Conservation (phyloP, 37 sponge, comb jelly and placozoan genomes). For the Haliclona indistincta region DNA sequence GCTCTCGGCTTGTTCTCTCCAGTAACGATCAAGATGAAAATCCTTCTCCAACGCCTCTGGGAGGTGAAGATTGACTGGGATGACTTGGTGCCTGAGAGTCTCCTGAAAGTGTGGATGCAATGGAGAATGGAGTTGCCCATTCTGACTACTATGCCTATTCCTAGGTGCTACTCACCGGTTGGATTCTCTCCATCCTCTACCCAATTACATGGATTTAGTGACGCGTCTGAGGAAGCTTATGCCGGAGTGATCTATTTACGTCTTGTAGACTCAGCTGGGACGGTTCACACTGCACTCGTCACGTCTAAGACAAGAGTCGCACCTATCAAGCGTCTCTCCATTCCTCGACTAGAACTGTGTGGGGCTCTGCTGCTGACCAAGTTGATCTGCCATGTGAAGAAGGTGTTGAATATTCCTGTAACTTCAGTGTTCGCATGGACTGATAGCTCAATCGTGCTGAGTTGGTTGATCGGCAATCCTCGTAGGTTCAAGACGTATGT, state of each 20-base stretch:
- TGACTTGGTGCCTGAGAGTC: not conserved
- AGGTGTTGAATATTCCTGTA: not conserved
- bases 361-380: not conserved
- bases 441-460: not conserved
- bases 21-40: not conserved
- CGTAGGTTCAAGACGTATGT: constrained; percentile 28
- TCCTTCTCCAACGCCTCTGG: not conserved
- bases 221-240: constrained; percentile 6
- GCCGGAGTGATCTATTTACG: not conserved
- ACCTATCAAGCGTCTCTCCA: constrained; percentile 3
- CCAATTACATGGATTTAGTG: constrained; percentile 10
- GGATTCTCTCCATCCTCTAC: not conserved
- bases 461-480: not conserved
- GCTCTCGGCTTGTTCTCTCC: not conserved
- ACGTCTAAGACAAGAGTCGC: not conserved
- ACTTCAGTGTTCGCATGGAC: not conserved
- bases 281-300: not conserved
- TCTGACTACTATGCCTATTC: not conserved
- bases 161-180: not conserved
- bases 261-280: not conserved
- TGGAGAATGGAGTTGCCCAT: not conserved
- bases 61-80: not conserved
- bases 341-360: constrained; percentile 2
- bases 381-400: not conserved
- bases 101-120: not conserved